Evolutionary conservation across 2,888 invertebrate species (phyloP).

Genomic region (Apotomis capreana): DNA sequence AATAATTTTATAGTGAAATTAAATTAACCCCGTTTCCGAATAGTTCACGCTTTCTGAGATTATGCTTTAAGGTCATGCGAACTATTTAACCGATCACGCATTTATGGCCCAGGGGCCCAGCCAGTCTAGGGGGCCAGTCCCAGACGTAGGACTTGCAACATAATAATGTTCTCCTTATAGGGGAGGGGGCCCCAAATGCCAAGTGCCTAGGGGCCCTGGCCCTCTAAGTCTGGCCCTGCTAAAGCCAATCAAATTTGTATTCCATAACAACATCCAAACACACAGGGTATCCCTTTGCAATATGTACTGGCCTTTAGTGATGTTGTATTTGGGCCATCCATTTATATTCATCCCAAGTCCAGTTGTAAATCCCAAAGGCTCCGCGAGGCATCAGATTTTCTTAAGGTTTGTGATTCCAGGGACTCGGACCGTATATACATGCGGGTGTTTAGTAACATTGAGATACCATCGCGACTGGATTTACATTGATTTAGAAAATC

Average conservation of each 20-base stretch:
- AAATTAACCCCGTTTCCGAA: no score
- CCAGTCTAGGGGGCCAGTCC: no score
- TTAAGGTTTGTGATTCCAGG: neutral
- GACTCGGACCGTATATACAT: neutral
- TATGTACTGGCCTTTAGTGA: neutral
- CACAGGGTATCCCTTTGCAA: neutral
- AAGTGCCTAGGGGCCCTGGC: no score
- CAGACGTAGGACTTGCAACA: no score
- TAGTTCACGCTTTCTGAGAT: no score
- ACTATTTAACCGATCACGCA: no score
- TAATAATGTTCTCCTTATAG: no score
- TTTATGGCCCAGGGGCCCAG: no score
- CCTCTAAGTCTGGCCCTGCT: no score
- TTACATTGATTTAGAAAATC: neutral
- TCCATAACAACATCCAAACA: neutral
- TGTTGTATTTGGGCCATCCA: neutral
- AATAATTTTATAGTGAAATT: no score
- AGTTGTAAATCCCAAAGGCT: slow-evolving; percentile 10
- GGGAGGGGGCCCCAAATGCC: no score
- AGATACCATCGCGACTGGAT: neutral
- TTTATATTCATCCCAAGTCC: slow-evolving; percentile 21
- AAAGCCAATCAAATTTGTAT: neutral
- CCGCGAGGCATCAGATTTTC: slow-evolving; percentile 16
- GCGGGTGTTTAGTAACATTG: neutral
- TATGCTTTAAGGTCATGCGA: no score